A percentile compares a stretch with the other conserved stretches of the same genome.
These are phyloP conservation scores for Spondyliosoma cantharus DNA, from an alignment of 2,797 vertebrate species.

Conservation along the genomic window DNA sequence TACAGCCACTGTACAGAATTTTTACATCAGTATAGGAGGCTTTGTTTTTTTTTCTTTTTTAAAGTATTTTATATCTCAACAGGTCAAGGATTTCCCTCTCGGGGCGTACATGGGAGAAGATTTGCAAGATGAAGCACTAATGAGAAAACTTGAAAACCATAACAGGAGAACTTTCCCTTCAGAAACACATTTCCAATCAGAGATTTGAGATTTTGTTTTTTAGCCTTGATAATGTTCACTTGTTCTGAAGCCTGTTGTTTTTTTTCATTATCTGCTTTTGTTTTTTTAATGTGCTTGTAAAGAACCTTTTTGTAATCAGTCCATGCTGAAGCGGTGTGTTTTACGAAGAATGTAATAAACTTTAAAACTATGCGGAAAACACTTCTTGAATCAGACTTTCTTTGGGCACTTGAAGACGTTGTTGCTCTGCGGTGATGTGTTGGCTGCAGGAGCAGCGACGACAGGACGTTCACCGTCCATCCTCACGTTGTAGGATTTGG, in stretches of 20 bases:
- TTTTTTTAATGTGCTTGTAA: conserved; percentile 59
- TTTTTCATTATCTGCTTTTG: conserved; percentile 61
- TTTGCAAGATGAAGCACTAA: conserved; percentile 89
- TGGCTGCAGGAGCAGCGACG: conserved; percentile 68
- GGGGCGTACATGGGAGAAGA: conserved; percentile 82
- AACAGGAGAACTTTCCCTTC: conserved; percentile 55
- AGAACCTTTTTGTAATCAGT: conserved; percentile 73
- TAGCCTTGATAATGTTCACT: conserved; percentile 1
- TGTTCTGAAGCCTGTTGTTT: conserved; percentile 45
- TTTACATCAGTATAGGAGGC: conserved; percentile 19
- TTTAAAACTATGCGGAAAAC: conserved; percentile 45
- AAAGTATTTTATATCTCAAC: conserved; percentile 27
- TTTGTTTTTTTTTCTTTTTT: too few relatives aligned
- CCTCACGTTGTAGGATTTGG: conserved; percentile 89
- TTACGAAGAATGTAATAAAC: conserved; percentile 89
- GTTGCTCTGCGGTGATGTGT: conserved; percentile 79
- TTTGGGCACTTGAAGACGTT: conserved; percentile 90
- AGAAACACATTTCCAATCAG: conserved; percentile 5
- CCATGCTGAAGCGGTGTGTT: conserved; percentile 75
- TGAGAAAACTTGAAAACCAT: conserved; percentile 53
- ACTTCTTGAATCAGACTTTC: conserved; percentile 40
- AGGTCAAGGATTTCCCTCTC: conserved; percentile 79
- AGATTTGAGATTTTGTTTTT: conserved; percentile 1
- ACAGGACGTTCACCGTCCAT: conserved; percentile 83
- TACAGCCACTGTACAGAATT: conserved; percentile 32